These are phyloP conservation scores for Tenthredo mesomela DNA, from an alignment of 2,888 invertebrate genomes.

Conservation along the genomic window DNA sequence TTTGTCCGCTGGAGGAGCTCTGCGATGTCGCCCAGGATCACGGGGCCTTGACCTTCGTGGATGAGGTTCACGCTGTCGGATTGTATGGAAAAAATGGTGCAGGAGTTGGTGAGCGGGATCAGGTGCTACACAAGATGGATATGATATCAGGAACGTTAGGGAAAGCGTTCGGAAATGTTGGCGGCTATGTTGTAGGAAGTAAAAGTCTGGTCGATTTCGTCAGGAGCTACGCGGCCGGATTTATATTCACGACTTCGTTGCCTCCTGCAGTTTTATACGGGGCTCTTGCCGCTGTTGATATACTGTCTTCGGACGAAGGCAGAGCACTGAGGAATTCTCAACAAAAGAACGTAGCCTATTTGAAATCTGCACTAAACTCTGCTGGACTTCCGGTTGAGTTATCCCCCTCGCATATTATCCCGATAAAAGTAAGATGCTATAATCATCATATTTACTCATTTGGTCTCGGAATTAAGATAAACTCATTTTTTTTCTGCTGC, in stretches of 20 bases:
- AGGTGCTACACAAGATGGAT: constrained; percentile 91
- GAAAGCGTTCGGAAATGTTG: constrained; percentile 97
- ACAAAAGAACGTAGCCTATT: constrained; percentile 93
- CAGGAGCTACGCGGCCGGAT: constrained; percentile 97
- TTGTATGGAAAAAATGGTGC: constrained; percentile 96
- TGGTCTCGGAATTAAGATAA: background rate
- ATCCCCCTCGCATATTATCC: constrained; percentile 97
- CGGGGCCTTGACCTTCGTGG: constrained; percentile 96
- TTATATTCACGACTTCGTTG: constrained; percentile 98
- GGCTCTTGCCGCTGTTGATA: constrained; percentile 89
- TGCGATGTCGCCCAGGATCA: constrained; percentile 94
- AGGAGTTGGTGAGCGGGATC: constrained; percentile 95
- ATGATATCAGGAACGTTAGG: constrained; percentile 97
- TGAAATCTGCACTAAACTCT: constrained; percentile 87
- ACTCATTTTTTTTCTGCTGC: background rate
- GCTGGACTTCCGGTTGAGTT: constrained; percentile 93
- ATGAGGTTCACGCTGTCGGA: constrained; percentile 99
- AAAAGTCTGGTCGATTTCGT: constrained; percentile 92
- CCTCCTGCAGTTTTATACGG: constrained; percentile 96
- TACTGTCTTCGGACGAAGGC: constrained; percentile 94
- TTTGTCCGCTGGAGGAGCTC: constrained; percentile 94
- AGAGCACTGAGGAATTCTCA: constrained; percentile 87
- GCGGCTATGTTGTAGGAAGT: constrained; percentile 91
- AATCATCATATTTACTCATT: background rate
- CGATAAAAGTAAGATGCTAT: constrained; percentile 84